Base-by-base conservation (phyloP, 64 coral and sea anemone species). In the Trachythela sp. region DNA sequence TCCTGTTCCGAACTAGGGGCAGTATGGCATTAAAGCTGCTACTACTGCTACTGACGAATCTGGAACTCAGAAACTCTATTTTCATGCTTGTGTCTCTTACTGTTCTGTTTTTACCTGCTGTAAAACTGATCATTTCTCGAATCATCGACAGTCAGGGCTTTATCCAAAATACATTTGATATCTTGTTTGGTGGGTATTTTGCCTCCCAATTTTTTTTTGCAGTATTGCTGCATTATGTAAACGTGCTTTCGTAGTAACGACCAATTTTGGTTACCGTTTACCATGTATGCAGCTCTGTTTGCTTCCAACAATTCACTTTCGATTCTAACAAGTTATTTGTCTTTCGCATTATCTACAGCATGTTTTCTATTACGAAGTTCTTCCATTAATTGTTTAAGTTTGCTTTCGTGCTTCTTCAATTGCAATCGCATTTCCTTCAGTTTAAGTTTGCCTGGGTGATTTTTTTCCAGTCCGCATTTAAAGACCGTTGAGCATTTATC, bases 181-280 rank as follows among this genome's bases (percentile, higher is more conserved):
- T 67, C 60, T 40, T 90, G 77, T 15, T 48, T 89, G 18, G 40
- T 48, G 14, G 88, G 88, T 84, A 90, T 84, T 90, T 90, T 90
- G 59, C 89, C 89, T n/a, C 77, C 51, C 18, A 56, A 64, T 36
- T 90, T 52, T 37, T 64, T 84, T 48, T 84, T 84, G 13, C 89
- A 90, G 36, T 90, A 89, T 35, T 89, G 45, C 43, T 89, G 40
- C n/a, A 84, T 41, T 20, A 84, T 18, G 24, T 83, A 89, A 36
- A 89, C 88, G 52, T 89, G 76, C 48, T 83, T 89, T 54, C 71
- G 70, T 9, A 89, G 33, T 39, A 89, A 84, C 9, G 72, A 84
- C 88, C 71, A 89, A 70, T 89, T 89, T 58, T 84, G 83, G 48
- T 83, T 54, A 40, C 76, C 88, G n/a, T 89, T 83, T 33, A 84